These are phyloP conservation scores for Molossus molossus DNA, from an alignment of 2,797 vertebrate species.

Conservation along the genomic window DNA sequence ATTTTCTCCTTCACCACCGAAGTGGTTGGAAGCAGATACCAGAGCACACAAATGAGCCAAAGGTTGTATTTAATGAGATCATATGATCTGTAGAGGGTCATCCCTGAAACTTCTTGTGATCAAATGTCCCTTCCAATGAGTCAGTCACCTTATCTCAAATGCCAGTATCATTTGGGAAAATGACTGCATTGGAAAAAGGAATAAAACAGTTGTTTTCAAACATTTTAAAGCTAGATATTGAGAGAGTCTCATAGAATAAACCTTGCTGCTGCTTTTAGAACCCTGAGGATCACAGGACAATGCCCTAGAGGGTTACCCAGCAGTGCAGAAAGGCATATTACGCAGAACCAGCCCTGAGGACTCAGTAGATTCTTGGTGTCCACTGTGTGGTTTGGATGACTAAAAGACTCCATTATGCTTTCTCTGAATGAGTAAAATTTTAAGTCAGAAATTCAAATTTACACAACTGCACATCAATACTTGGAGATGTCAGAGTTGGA, in stretches of 20 bases:
- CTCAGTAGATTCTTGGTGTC: not conserved
- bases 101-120: not conserved
- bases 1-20: not conserved
- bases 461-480: not conserved
- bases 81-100: not conserved
- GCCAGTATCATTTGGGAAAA: not conserved
- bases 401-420: not conserved
- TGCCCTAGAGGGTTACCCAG: not conserved
- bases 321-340: not conserved
- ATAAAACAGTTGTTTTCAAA: not conserved
- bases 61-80: not conserved
- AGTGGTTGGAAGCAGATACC: not conserved
- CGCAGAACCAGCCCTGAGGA: not conserved
- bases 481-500: not conserved
- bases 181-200: not conserved
- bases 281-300: not conserved
- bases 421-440: not conserved
- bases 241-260: not conserved
- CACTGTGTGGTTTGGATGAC: not conserved
- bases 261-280: not conserved
- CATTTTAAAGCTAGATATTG: not conserved
- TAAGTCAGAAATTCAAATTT: slow-evolving; percentile 32
- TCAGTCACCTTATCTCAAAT: not conserved
- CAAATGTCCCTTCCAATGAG: not conserved
- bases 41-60: not conserved